phyloP scores from a whole-genome alignment of 2,888 invertebrate genomes.

The Cosmia trapezina region DNA sequence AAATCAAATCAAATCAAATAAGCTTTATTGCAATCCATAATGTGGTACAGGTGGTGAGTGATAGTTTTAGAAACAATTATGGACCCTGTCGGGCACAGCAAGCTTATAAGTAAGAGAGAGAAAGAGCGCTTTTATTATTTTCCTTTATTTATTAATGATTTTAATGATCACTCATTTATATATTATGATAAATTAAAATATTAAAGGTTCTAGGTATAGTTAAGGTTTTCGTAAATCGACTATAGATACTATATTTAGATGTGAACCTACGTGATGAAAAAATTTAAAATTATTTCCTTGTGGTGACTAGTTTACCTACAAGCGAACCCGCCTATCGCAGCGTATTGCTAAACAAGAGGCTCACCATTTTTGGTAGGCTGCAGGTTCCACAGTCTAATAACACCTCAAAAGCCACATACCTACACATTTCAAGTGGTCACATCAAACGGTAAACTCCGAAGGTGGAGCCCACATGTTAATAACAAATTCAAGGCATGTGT shows the following conservation, averaged over 20 bases:
- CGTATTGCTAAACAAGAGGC: not conserved
- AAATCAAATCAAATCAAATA: too few relatives aligned
- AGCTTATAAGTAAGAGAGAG: too few relatives aligned
- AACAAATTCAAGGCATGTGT: slow-evolving; percentile 60
- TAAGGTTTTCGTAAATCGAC: not conserved
- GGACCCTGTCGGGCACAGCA: too few relatives aligned
- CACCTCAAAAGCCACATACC: slow-evolving; percentile 38
- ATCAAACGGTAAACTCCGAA: slow-evolving; percentile 56
- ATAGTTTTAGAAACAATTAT: too few relatives aligned
- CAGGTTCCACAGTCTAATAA: slow-evolving; percentile 18
- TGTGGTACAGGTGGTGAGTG: too few relatives aligned
- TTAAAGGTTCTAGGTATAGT: not conserved
- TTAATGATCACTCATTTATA: too few relatives aligned
- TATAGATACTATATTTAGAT: not conserved
- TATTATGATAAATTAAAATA: too few relatives aligned
- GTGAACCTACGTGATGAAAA: not conserved
- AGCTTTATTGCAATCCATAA: too few relatives aligned
- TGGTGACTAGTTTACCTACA: not conserved
- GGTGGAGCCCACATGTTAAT: slow-evolving; percentile 56
- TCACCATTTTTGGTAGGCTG: slow-evolving; percentile 3
- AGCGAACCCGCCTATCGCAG: not conserved
- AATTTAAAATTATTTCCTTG: not conserved
- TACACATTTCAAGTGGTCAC: slow-evolving; percentile 54
- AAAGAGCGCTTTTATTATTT: too few relatives aligned
- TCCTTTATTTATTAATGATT: too few relatives aligned